Percentiles rank a stretch among this genome's conserved stretches.
phyloP scores from a whole-genome alignment of 1,140 invertebrate species.

The Colletes latitarsis region DNA sequence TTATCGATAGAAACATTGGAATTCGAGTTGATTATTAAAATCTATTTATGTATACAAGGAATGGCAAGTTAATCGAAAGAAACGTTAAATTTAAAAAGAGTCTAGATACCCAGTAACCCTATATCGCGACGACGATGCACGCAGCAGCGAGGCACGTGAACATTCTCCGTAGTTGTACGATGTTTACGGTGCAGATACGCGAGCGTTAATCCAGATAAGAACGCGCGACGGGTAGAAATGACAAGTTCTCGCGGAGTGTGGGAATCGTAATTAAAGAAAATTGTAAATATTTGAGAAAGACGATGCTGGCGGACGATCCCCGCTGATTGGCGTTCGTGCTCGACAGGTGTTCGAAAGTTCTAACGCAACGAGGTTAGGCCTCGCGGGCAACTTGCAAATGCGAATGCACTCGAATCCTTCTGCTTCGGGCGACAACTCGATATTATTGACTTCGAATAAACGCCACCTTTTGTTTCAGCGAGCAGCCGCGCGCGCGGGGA shows the following conservation, averaged over 20 bases:
- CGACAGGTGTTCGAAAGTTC: conserved; percentile 16
- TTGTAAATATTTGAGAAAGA: neutral
- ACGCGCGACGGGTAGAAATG: neutral
- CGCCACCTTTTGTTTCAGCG: conserved; percentile 45
- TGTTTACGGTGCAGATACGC: neutral
- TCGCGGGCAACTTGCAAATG: neutral
- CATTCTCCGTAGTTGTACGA: neutral
- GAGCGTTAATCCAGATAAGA: neutral
- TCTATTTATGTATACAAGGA: no score
- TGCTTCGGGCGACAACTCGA: conserved; percentile 40
- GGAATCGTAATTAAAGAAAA: neutral
- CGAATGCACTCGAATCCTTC: conserved; percentile 3
- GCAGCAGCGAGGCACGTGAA: neutral
- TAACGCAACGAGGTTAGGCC: conserved; percentile 25
- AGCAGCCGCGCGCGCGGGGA: conserved; percentile 7
- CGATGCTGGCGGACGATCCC: no score
- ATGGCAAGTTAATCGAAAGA: no score
- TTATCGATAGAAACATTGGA: no score
- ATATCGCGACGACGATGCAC: neutral
- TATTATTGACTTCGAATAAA: conserved; percentile 58
- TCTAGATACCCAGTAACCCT: no score
- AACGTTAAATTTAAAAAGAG: no score
- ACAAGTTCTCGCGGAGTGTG: neutral
- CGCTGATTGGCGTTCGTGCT: neutral
- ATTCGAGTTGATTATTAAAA: no score